These are phyloP conservation scores for Protaetia brevitarsis DNA, from an alignment of 1,140 invertebrate genomes.

Conservation along the genomic window DNA sequence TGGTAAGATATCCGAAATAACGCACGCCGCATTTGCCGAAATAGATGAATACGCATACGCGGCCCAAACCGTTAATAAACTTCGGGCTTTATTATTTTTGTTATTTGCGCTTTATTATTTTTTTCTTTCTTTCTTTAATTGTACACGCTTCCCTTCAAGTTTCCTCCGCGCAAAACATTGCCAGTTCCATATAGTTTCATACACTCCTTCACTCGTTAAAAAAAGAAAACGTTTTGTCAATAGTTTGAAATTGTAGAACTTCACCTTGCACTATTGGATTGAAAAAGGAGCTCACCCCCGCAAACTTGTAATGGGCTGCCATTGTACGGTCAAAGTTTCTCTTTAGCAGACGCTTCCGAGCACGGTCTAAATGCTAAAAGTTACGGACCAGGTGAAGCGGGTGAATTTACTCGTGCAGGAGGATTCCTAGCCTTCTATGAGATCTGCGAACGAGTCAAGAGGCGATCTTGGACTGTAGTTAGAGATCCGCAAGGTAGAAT, in stretches of 20 bases:
- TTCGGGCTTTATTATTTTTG: no score
- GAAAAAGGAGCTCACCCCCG: constrained; percentile 64
- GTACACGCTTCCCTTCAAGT: no score
- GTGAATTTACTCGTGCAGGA: constrained; percentile 71
- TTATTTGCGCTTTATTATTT: no score
- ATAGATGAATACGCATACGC: no score
- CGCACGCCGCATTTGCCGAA: no score
- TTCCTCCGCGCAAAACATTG: no score
- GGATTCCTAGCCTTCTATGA: constrained; percentile 86
- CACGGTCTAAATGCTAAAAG: constrained; percentile 63
- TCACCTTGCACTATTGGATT: constrained; percentile 77
- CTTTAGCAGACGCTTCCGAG: constrained; percentile 59
- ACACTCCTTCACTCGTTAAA: no score
- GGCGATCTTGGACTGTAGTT: constrained; percentile 63
- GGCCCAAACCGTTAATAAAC: no score
- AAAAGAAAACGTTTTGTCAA: background rate
- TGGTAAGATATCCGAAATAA: no score
- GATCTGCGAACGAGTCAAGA: constrained; percentile 63
- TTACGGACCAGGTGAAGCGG: constrained; percentile 72
- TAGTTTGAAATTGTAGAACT: constrained; percentile 61
- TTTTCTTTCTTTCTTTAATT: no score
- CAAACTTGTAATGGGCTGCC: constrained; percentile 80
- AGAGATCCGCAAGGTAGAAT: constrained; percentile 61
- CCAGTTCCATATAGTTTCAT: no score
- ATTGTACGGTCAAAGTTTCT: constrained; percentile 80